Conservation (phyloP, 2,113 vertebrate genomes). For the Columbina picui region DNA sequence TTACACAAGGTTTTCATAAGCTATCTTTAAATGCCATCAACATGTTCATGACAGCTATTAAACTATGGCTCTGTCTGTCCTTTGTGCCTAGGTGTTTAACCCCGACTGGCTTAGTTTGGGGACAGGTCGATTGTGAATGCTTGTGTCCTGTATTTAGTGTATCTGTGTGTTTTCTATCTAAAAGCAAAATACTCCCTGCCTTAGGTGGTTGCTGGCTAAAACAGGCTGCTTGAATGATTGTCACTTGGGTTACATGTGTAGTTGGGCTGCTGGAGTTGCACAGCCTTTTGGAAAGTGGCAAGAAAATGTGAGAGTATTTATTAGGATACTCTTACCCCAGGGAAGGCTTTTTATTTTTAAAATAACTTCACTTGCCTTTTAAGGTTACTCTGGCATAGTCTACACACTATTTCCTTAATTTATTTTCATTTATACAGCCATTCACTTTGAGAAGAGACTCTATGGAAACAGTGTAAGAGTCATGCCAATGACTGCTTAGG, state of each 20-base stretch:
- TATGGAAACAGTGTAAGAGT: neutral
- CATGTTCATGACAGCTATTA: neutral
- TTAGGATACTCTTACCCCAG: neutral
- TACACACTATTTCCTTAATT: neutral
- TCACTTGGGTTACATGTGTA: neutral
- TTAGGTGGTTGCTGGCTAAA: neutral
- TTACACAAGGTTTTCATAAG: neutral
- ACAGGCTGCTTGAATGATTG: neutral
- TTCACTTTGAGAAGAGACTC: neutral
- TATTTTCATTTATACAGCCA: neutral
- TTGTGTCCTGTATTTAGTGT: neutral
- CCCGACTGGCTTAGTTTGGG: neutral
- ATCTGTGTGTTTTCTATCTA: neutral
- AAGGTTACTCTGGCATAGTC: neutral
- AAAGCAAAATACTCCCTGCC: neutral
- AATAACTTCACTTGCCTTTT: neutral
- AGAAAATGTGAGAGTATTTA: neutral
- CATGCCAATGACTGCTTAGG: neutral
- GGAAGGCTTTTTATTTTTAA: neutral
- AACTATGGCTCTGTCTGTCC: neutral
- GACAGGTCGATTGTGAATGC: neutral
- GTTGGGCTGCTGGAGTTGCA: neutral
- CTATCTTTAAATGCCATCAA: neutral
- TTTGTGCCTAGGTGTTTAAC: neutral
- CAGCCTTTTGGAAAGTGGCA: neutral